A percentile compares a stretch with the other conserved stretches of the same genome.
Conservation (phyloP, 2,888 invertebrate genomes). For the Lottia scabra region DNA sequence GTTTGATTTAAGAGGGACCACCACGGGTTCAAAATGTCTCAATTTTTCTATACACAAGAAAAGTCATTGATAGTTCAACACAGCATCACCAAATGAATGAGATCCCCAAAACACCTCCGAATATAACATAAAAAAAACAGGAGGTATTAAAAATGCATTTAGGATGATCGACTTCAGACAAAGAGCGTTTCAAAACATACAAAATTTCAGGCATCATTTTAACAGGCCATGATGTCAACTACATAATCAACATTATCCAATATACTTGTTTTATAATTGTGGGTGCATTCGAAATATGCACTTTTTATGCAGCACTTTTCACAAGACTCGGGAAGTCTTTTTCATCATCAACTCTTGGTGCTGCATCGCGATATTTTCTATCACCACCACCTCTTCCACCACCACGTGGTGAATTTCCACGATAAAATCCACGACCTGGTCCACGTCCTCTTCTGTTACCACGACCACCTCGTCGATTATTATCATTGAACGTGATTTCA, state of each 20-base stretch:
- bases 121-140: neutral
- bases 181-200: neutral
- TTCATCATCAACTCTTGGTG: conserved; percentile 93
- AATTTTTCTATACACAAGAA: too few relatives aligned
- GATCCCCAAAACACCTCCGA: neutral
- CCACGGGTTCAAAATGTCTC: neutral
- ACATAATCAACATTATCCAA: conserved; percentile 3
- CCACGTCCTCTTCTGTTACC: conserved; percentile 55
- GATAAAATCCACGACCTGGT: conserved; percentile 56
- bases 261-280: neutral
- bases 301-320: conserved; percentile 50
- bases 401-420: conserved; percentile 42
- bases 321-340: conserved; percentile 94
- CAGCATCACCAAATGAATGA: neutral
- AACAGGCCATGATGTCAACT: conserved; percentile 3
- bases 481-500: conserved; percentile 67
- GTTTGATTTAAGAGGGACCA: neutral
- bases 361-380: conserved; percentile 60
- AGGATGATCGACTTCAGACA: neutral
- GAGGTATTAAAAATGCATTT: neutral
- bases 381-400: conserved; percentile 54
- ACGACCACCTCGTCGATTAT: conserved; percentile 51
- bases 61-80: neutral
- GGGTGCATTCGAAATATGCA: neutral
- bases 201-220: conserved; percentile 3